Evolutionary conservation across 2,888 invertebrate species (phyloP), one percentile per base, ranked within the genome.

Genomic region (Bhutanitis thaidina): DNA sequence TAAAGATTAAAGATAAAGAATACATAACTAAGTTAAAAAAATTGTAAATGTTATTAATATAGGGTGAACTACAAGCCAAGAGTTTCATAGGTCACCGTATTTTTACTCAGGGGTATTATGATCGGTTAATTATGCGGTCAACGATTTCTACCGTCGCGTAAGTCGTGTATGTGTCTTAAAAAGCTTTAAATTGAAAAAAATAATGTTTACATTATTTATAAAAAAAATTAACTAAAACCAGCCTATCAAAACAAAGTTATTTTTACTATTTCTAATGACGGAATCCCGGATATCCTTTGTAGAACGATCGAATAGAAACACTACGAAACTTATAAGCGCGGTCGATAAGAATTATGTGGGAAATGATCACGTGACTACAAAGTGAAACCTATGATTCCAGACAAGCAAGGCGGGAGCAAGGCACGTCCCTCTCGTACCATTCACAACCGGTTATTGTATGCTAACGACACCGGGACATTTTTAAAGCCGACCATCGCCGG

Each of bases 371-470:
- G 76, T 77, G 77, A 80, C 71, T 67, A 58, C 60, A 62, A 74
- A 77, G 67, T 69, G 67, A 74, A 78, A 73, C 64, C 61, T 62
- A 60, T 62, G 62, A 67, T 64, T 65, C 57, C 54, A 54, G 55
- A 46, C 58, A 55, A 62, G 60, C 65, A 59, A 53, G 60, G 9
- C 9, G 9, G 30, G 55, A 62, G 61, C 66, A 60, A 54, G 65
- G 60, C 70, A 71, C 76, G 74, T 75, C 62, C 67, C 64, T 56
- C 59, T 58, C 61, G 54, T 54, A 67, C 70, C 69, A 67, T 74
- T 74, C 76, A 69, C 74, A 75, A 73, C 77, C 77, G 81, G 78
- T 79, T 78, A 86, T 84, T 87, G 83, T 86, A 85, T 86, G 86
- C 79, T 81, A 87, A 86, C 80, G 66, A 74, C 59, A 70, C 54